Percentiles rank a stretch among this genome's conserved stretches.
Evolutionary conservation across 2,888 invertebrate species (phyloP).

Genomic region (Mythimna albipuncta): DNA sequence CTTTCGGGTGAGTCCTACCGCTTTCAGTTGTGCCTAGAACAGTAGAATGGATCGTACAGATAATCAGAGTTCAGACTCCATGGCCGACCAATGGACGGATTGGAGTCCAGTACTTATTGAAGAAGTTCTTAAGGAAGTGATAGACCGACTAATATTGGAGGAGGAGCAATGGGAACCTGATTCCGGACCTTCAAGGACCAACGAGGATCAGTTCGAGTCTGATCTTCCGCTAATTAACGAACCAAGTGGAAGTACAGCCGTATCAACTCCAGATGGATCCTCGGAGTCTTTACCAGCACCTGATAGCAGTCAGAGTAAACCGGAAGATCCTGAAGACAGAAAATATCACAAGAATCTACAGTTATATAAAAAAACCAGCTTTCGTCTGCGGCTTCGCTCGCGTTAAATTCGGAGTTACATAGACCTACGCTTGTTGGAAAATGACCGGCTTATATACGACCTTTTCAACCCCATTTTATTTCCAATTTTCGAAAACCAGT

Average conservation of each 20-base stretch:
- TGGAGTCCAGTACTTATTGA: neutral
- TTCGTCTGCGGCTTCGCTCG: too few species aligned
- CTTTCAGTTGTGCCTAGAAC: neutral
- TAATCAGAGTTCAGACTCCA: neutral
- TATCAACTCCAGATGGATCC: neutral
- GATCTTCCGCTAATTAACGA: neutral
- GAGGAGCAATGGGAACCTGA: too few species aligned
- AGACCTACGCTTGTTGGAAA: too few species aligned
- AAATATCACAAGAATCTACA: neutral
- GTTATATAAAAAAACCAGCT: too few species aligned
- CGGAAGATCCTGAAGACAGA: neutral
- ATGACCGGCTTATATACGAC: too few species aligned
- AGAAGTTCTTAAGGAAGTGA: neutral
- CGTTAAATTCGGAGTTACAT: too few species aligned
- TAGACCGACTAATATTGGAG: neutral
- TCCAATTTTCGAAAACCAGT: too few species aligned
- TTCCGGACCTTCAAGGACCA: too few species aligned
- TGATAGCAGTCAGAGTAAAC: neutral
- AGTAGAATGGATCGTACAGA: neutral
- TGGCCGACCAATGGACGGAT: too few species aligned
- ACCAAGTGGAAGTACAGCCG: neutral
- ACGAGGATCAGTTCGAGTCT: too few species aligned
- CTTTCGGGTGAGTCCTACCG: too few species aligned
- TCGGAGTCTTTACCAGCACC: neutral
- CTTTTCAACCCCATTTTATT: too few species aligned